Base-by-base conservation (phyloP, 2,888 invertebrate genomes). In the Lochmaea capreae region DNA sequence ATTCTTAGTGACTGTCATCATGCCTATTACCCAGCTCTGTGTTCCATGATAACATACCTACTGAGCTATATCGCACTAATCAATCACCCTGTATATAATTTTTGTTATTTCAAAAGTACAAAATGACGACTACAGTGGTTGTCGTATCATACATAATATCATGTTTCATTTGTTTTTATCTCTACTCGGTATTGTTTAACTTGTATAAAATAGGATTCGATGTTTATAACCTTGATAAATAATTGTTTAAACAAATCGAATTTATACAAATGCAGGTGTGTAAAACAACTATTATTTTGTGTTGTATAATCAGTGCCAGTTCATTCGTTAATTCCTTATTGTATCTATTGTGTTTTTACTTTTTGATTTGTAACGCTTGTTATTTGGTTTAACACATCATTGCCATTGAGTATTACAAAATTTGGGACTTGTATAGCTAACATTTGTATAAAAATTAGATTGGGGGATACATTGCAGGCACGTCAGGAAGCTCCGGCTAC, bases 241-340 rank as follows among this genome's bases (percentile, higher is more conserved):
- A 71, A 71, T 71, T 65, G 52, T 57, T 65, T 46, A 58, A 65
- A 65, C 65, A 65, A 71, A 71, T 71, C 65, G 58, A 49, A 70
- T 71, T 26, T 33, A 58, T 18, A 71, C 43, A 71, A 71, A 65
- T 22, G 43, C 65, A 71, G 71, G 71, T 71, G 71, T 46, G 71
- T 65, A 58, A 52, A 70, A 70, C 61, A 16, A 18, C 63, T 33
- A 63, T 70, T 65, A 71, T 58, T 33, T 42, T 22, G 14, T n/a
- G 67, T 67, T 67, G 16, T 26, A 58, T 39, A 71, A 70, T 65
- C 58, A 70, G 65, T 65, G 58, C 65, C 65, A 58, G 43, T 65
- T 71, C 65, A 71, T 65, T 71, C 57, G 65, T 18, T 65, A 1
- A 5, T n/a, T 65, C 65, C 18, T 26, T 63, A 39, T 71, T 43